These are phyloP conservation scores for Alentia gelatinosa DNA, from an alignment of 2,888 invertebrate species.

Conservation along the genomic window DNA sequence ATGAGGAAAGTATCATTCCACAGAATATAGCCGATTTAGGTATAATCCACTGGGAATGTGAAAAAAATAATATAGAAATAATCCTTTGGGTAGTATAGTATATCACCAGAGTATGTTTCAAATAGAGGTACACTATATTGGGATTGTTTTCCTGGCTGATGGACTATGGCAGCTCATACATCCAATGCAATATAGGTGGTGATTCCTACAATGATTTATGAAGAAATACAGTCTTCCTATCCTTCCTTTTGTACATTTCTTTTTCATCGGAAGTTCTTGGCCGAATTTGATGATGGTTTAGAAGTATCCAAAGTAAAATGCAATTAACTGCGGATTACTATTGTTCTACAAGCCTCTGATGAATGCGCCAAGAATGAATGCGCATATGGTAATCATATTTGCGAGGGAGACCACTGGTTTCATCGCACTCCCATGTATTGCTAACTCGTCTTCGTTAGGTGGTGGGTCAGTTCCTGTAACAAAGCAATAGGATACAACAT, in stretches of 20 bases:
- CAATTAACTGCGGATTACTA: background rate
- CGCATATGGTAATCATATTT: background rate
- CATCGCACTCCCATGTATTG: background rate
- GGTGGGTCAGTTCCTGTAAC: slow-evolving; percentile 37
- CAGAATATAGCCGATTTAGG: too few species aligned
- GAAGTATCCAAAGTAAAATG: background rate
- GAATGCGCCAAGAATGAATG: background rate
- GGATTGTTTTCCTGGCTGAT: background rate
- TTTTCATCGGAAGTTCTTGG: background rate
- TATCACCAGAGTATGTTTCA: background rate
- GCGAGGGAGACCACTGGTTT: background rate
- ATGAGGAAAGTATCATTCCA: too few species aligned
- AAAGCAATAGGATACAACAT: background rate
- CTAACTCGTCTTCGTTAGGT: background rate
- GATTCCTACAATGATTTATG: slow-evolving; percentile 38
- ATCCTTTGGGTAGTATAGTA: background rate
- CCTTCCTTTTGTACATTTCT: background rate
- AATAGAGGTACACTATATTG: background rate
- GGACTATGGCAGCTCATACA: background rate
- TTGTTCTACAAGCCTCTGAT: background rate
- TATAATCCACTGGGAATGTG: too few species aligned
- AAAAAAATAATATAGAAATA: background rate
- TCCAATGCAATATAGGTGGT: background rate
- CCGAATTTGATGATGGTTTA: background rate
- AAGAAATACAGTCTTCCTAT: background rate